These are phyloP conservation scores for Drosophila burlai DNA, from an alignment of 1,140 invertebrate species.

Conservation along the genomic window DNA sequence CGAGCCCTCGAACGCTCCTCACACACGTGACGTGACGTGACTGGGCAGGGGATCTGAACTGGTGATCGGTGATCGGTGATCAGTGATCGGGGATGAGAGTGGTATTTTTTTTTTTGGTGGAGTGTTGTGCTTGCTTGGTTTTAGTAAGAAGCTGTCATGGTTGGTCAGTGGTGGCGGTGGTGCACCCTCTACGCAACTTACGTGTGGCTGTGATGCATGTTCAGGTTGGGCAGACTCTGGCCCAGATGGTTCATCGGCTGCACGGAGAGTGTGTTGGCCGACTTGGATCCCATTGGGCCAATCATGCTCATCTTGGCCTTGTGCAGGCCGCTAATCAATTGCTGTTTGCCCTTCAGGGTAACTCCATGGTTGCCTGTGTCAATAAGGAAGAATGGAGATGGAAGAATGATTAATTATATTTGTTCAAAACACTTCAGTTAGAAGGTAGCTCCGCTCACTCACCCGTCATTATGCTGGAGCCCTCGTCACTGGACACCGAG, in stretches of 20 bases:
- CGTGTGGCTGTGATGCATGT: slow-evolving; percentile 79
- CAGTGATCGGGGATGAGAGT: slow-evolving; percentile 34
- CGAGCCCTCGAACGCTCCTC: slow-evolving; percentile 27
- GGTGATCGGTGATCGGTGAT: slow-evolving; percentile 22
- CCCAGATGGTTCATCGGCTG: slow-evolving; percentile 89
- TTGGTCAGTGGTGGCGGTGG: slow-evolving; percentile 49
- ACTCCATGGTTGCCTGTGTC: slow-evolving; percentile 51
- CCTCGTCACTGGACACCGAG: slow-evolving; percentile 87
- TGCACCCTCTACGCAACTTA: slow-evolving; percentile 71
- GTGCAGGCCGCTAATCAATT: slow-evolving; percentile 71
- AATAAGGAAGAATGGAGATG: background rate
- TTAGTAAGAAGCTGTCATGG: slow-evolving; percentile 62
- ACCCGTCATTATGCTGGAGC: slow-evolving; percentile 78
- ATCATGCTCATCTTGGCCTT: slow-evolving; percentile 79
- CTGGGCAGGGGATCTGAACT: slow-evolving; percentile 37
- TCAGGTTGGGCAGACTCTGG: slow-evolving; percentile 91
- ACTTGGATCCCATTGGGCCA: slow-evolving; percentile 83
- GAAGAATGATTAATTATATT: background rate
- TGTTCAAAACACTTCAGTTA: background rate
- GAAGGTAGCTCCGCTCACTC: background rate
- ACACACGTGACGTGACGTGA: slow-evolving; percentile 19
- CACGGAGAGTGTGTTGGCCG: slow-evolving; percentile 90
- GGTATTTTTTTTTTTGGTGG: slow-evolving; percentile 18
- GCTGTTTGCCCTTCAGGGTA: slow-evolving; percentile 64
- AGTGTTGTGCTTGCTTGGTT: slow-evolving; percentile 55